Conservation (phyloP, 2,113 vertebrate species). For the Hylia prasina region DNA sequence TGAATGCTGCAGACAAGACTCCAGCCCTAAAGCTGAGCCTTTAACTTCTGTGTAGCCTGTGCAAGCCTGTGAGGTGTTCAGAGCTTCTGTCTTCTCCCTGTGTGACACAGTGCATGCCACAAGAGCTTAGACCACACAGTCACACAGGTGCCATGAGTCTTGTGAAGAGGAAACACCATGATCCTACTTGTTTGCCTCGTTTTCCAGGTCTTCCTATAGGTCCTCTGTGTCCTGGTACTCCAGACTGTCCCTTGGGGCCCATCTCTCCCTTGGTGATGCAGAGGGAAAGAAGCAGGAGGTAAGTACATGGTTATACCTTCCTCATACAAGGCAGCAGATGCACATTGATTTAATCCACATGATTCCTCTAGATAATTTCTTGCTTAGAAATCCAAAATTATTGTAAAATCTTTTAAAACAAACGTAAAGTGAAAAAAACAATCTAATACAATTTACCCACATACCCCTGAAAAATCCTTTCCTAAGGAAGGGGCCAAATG, state of each 20-base stretch:
- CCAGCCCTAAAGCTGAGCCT: not conserved
- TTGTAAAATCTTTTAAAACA: not conserved
- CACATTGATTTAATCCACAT: not conserved
- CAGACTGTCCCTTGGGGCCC: constrained; percentile 94
- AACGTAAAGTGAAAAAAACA: not conserved
- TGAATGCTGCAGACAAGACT: not conserved
- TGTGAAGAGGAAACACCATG: not conserved
- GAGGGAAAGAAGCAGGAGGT: not conserved
- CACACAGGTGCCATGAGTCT: not conserved
- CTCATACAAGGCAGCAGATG: not conserved
- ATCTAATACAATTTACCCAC: not conserved
- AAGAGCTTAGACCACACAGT: not conserved
- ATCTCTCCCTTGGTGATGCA: constrained; percentile 85
- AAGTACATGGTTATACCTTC: not conserved
- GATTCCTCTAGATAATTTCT: not conserved
- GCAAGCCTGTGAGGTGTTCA: not conserved
- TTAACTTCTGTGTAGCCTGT: not conserved
- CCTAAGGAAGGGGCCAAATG: not conserved
- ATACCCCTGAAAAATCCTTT: not conserved
- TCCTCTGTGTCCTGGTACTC: constrained; percentile 88
- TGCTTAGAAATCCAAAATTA: not conserved
- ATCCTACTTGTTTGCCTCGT: constrained; percentile 91
- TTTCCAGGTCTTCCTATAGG: constrained; percentile 95
- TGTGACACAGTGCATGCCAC: not conserved
- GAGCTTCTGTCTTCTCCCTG: not conserved